Conservation (phyloP, 92 coral and sea anemone species). For the Porites rus region DNA sequence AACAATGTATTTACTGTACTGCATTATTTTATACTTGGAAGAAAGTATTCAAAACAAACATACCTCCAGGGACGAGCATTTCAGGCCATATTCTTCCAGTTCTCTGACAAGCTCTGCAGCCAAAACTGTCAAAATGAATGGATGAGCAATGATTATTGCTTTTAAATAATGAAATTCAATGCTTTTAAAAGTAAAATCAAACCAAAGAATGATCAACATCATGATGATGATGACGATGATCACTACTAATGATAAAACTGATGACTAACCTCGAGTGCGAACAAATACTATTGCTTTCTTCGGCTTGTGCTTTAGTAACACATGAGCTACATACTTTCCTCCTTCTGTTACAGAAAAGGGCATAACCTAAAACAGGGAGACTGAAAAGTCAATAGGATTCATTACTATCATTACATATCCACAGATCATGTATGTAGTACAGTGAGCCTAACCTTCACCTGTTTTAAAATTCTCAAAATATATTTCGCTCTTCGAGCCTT, state of each 20-base stretch:
- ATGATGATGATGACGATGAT: no score
- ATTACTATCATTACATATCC: no score
- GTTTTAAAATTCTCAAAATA: no score
- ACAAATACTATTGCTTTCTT: conserved; percentile 70
- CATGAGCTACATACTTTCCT: conserved; percentile 84
- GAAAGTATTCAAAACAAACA: no score
- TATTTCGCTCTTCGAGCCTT: no score
- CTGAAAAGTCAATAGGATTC: no score
- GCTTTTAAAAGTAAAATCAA: neutral
- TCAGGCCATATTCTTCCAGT: conserved; percentile 67
- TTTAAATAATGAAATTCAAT: neutral
- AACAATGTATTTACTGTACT: no score
- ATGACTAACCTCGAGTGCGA: conserved; percentile 72
- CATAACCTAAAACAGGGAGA: conserved; percentile 57
- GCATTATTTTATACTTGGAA: no score
- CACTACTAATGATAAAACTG: neutral
- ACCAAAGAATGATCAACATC: neutral
- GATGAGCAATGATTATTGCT: no score
- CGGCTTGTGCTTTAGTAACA: conserved; percentile 65
- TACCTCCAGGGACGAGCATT: conserved; percentile 2
- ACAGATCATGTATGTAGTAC: no score
- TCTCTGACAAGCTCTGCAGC: conserved; percentile 66
- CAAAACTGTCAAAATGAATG: conserved; percentile 36
- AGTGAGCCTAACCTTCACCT: no score
- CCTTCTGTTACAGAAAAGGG: conserved; percentile 87